Base-by-base conservation (phyloP, 1,140 invertebrate species). In the Pseudomyrmex sp. region DNA sequence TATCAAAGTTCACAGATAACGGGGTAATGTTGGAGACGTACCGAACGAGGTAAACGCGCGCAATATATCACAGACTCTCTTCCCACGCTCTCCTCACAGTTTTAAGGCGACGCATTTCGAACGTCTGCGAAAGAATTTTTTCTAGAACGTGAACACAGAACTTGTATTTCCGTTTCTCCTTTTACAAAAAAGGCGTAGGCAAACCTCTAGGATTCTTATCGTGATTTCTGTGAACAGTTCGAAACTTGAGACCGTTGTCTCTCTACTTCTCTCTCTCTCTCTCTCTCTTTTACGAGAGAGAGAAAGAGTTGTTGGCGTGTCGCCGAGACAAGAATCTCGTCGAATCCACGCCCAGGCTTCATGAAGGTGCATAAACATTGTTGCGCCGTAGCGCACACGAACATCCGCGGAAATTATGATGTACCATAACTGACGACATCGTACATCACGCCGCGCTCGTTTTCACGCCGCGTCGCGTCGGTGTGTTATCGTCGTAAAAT, bases 341-440 rank as follows among this genome's bases (percentile, higher is more conserved):
- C 75, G 76, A 68, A 66, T 88, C 83, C 86, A 88, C 86, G 86
- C 87, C 83, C 86, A 85, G 26, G 35, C 35, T 9, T 59, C 23
- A 54, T 52, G 54, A 46, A 63, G 65, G 61, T 58, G 86, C 66
- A 72, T 88, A 77, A 35, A 88, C 83, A 85, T 88, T 87, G 83
- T 77, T 46, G 20, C 35, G 35, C 65, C 23, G 20, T 18, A 63
- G 26, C 58, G 56, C 59, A 18, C 69, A 70, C 82, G 82, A 83
- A 88, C 77, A 85, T 80, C 74, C 77, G 83, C 74, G 87, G 69
- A 88, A 88, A 88, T 88, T 88, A 88, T 88, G 86, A 88, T 76
- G 84, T 88, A 88, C 73, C 68, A 83, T 85, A 88, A 88, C 77
- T 58, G 87, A 88, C 79, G 87, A 88, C 83, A 88, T 52, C 86